These are phyloP conservation scores for Conus canariensis DNA, from an alignment of 2,888 invertebrate genomes.

Conservation along the genomic window DNA sequence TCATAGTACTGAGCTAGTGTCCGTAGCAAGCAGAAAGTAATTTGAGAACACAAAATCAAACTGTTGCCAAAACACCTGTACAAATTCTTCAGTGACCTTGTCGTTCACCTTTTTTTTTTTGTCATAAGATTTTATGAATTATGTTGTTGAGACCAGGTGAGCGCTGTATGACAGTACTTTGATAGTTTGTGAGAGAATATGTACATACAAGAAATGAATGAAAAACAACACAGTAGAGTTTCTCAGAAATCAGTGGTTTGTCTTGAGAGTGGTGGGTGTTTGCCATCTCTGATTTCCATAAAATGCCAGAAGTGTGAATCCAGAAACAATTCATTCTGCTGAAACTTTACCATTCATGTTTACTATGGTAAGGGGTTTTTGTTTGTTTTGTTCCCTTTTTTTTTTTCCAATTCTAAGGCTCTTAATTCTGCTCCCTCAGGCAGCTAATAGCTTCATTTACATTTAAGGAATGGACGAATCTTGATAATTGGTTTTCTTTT, in stretches of 20 bases:
- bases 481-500: too few species aligned
- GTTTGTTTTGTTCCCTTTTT: too few species aligned
- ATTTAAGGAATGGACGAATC: background rate
- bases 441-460: slow-evolving; percentile 10
- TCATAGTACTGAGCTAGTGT: background rate
- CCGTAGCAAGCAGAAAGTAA: background rate
- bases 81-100: background rate
- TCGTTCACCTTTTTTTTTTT: background rate
- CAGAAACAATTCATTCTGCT: background rate
- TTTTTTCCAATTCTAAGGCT: background rate
- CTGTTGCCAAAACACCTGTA: slow-evolving; percentile 27
- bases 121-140: slow-evolving; percentile 17
- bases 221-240: slow-evolving; percentile 17
- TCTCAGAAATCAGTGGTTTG: background rate
- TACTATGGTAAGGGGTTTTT: background rate
- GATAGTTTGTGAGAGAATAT: background rate
- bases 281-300: background rate
- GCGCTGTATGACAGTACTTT: background rate
- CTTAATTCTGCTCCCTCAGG: background rate
- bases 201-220: background rate
- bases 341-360: background rate
- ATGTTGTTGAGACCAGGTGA: background rate
- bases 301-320: background rate
- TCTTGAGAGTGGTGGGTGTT: too few species aligned
- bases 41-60: background rate